phyloP scores from a whole-genome alignment of 2,797 vertebrate genomes.

The Brachyalestes nurse region DNA sequence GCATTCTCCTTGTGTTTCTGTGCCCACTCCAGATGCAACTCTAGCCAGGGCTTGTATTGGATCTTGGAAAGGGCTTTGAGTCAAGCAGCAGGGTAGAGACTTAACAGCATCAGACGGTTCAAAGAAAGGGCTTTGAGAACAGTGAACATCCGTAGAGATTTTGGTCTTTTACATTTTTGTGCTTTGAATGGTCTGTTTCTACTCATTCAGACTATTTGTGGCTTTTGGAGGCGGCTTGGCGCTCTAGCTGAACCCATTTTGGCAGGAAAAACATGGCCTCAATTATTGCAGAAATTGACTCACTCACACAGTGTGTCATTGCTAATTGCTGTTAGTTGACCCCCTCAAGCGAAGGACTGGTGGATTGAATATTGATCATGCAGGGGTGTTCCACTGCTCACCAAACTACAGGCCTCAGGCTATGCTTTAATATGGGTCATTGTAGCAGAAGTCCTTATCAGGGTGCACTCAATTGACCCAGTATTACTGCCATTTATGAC shows the following conservation, averaged over 20 bases:
- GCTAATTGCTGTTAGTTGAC: conserved; percentile 4
- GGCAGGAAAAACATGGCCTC: conserved; percentile 18
- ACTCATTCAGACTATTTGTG: neutral
- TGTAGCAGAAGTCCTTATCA: conserved; percentile 35
- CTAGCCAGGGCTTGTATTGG: neutral
- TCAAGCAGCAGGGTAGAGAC: neutral
- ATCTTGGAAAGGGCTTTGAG: conserved; percentile 1
- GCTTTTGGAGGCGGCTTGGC: conserved; percentile 2
- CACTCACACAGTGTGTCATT: neutral
- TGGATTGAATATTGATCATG: conserved; percentile 68
- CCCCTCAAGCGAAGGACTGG: neutral
- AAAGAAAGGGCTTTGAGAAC: conserved; percentile 7
- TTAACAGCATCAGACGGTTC: neutral
- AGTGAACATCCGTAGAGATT: neutral
- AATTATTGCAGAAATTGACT: conserved; percentile 12
- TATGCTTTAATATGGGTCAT: conserved; percentile 22
- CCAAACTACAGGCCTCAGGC: conserved; percentile 26
- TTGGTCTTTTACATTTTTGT: no score
- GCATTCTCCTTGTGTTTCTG: neutral
- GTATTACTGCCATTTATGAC: neutral
- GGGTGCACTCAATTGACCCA: conserved; percentile 18
- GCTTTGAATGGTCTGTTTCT: neutral
- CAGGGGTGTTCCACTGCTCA: conserved; percentile 53
- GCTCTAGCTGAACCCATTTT: neutral
- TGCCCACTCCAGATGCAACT: neutral